Evolutionary conservation across 2,113 vertebrate species (phyloP).

Genomic region (Desmodus rotundus): DNA sequence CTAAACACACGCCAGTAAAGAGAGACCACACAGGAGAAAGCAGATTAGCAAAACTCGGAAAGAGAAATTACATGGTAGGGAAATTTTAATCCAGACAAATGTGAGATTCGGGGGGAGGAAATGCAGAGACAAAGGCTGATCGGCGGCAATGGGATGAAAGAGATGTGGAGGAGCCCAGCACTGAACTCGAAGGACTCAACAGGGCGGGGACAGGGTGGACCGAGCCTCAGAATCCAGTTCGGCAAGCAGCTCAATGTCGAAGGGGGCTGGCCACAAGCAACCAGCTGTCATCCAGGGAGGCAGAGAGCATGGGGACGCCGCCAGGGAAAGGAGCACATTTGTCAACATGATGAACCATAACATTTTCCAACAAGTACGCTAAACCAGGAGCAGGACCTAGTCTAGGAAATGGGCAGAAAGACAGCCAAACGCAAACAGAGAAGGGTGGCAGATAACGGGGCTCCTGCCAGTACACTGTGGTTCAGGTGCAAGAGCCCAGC

Average conservation of each 20-base stretch:
- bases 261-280: not conserved
- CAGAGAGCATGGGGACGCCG: not conserved
- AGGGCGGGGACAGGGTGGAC: not conserved
- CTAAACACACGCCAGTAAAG: not conserved
- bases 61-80: not conserved
- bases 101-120: not conserved
- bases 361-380: not conserved
- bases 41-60: not conserved
- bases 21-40: not conserved
- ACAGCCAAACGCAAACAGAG: not conserved
- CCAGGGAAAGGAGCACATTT: rapidly evolving
- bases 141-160: not conserved
- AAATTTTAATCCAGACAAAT: not conserved
- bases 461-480: rapidly evolving
- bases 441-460: not conserved
- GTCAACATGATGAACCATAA: not conserved
- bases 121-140: not conserved
- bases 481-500: not conserved
- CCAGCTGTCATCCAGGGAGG: not conserved
- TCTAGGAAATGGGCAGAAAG: not conserved
- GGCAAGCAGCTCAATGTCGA: not conserved
- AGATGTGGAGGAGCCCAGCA: not conserved
- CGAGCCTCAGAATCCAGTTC: not conserved
- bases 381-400: not conserved
- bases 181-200: not conserved